These are phyloP conservation scores for Passer montanus DNA, from an alignment of 2,113 vertebrate species.

Conservation along the genomic window DNA sequence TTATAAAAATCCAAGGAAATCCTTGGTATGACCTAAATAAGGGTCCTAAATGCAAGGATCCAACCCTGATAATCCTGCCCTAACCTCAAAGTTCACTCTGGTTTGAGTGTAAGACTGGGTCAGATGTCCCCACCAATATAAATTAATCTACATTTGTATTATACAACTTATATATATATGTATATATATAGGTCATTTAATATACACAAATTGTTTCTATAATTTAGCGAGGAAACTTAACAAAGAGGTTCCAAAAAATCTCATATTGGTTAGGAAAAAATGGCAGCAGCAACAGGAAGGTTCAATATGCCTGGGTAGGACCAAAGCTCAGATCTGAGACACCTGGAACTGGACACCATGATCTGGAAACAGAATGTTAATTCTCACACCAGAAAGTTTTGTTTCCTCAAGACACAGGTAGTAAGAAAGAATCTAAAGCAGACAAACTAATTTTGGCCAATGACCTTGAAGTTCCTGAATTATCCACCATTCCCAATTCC, in stretches of 20 bases:
- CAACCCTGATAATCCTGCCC: background rate
- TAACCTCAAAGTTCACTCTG: background rate
- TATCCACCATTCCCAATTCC: background rate
- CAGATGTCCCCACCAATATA: background rate
- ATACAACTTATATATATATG: too few species aligned
- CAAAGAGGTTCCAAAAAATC: background rate
- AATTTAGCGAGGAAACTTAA: background rate
- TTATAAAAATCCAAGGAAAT: background rate
- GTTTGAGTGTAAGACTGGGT: background rate
- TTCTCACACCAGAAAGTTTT: background rate
- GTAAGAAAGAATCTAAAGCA: background rate
- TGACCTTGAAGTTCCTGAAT: background rate
- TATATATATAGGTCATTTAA: background rate
- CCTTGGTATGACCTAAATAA: background rate
- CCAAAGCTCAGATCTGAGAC: background rate
- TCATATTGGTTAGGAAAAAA: background rate
- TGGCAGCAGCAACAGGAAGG: background rate
- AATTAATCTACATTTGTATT: background rate
- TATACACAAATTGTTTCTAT: background rate
- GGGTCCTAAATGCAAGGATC: background rate
- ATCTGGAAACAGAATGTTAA: background rate
- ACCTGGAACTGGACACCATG: background rate
- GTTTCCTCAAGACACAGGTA: background rate
- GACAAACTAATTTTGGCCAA: background rate
- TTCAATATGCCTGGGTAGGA: background rate